Evolutionary conservation across 1,140 invertebrate genomes (phyloP).

Genomic region (Cherax destructor): DNA sequence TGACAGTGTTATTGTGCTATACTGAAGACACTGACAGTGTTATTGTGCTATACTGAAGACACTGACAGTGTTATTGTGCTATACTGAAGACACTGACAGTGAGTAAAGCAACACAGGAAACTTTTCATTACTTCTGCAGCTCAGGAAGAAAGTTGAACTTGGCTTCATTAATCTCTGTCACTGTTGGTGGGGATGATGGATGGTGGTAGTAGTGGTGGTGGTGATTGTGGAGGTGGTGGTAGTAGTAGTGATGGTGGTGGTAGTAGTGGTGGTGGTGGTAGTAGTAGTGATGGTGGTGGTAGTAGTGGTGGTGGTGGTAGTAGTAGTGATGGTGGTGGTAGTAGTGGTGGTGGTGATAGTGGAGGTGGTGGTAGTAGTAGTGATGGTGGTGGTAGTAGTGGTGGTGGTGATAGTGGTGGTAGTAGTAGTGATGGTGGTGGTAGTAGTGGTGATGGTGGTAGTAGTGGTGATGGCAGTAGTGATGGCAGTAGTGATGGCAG

Average conservation of each 20-base stretch:
- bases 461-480: not conserved
- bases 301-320: not conserved
- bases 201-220: not conserved
- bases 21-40: too few relatives aligned
- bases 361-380: not conserved
- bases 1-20: too few relatives aligned
- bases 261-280: not conserved
- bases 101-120: too few relatives aligned
- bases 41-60: too few relatives aligned
- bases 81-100: too few relatives aligned
- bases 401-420: not conserved
- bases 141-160: too few relatives aligned
- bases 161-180: too few relatives aligned
- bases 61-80: too few relatives aligned
- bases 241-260: not conserved
- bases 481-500: too few relatives aligned
- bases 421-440: not conserved
- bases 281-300: not conserved
- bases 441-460: not conserved
- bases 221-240: not conserved
- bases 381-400: not conserved
- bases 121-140: too few relatives aligned
- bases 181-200: not conserved
- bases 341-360: too few relatives aligned
- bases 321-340: not conserved